Evolutionary conservation across 1,140 invertebrate species (phyloP).

Genomic region (Cyrtorhinus lividipennis): DNA sequence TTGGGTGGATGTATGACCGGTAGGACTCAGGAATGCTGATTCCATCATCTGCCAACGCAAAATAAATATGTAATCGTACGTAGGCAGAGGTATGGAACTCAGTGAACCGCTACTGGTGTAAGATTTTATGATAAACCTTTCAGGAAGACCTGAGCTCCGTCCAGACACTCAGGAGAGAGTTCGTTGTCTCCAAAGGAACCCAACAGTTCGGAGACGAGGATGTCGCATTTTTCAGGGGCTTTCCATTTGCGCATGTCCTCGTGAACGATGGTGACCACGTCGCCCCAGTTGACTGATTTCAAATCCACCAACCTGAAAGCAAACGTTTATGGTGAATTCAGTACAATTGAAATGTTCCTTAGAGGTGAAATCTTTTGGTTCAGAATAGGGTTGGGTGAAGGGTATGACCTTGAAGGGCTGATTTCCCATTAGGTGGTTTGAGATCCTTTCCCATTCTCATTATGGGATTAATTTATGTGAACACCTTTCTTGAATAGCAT

Average conservation of each 20-base stretch:
- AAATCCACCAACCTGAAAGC: constrained; percentile 50
- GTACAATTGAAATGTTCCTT: background rate
- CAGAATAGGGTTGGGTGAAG: no score
- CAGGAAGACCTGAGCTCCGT: constrained; percentile 79
- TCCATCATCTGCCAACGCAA: constrained; percentile 48
- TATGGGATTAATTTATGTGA: no score
- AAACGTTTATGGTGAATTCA: no score
- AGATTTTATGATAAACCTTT: constrained; percentile 40
- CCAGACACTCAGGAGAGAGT: constrained; percentile 94
- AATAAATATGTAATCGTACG: background rate
- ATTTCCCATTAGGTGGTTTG: no score
- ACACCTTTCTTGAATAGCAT: no score
- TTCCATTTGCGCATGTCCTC: constrained; percentile 85
- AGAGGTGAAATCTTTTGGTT: constrained; percentile 12
- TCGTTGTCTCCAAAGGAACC: constrained; percentile 99
- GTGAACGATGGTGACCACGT: constrained; percentile 57
- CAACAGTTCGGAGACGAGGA: constrained; percentile 90
- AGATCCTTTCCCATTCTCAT: no score
- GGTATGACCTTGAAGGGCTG: no score
- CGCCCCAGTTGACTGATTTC: constrained; percentile 66
- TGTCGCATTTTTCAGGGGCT: constrained; percentile 73
- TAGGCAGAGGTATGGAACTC: background rate
- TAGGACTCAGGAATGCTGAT: constrained; percentile 86
- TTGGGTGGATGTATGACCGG: constrained; percentile 77
- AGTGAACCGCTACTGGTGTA: background rate